Evolutionary conservation across 1,140 invertebrate genomes (phyloP), one percentile per base, ranked within the genome.

Genomic region (Mamestra configurata): DNA sequence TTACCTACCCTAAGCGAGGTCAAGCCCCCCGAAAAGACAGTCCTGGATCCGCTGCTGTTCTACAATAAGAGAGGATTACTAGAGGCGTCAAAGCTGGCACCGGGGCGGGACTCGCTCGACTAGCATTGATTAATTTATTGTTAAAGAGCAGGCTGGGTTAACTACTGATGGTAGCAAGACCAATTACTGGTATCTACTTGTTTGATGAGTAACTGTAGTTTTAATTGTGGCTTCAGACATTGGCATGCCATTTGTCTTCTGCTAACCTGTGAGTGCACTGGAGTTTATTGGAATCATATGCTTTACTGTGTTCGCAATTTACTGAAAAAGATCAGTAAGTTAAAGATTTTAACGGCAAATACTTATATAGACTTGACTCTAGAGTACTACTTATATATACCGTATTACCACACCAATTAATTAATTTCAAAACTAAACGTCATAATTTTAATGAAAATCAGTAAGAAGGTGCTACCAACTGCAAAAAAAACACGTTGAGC

Each of bases 51-150:
- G n/a, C n/a, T n/a, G n/a, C n/a, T n/a, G n/a, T 53, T 77, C 59
- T 40, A 77, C 11, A 24, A 27, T 40, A 27, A 24, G 6, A 11
- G 15, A 18, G 43, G 35, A 8, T 49, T 40, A 22, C 24, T 1
- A 31, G 49, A 22, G 61, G 77, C 70, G 43, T 76, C 72, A 61
- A 27, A 61, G 40, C 15, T 27, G 5, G 43, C 20, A 43, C 18
- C 57, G 55, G 37, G 72, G 72, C 72, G 72, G 55, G 13, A 27
- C 13, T 13, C 2, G n/a, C 13, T 13, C 2, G n/a, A 10, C 31
- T 61, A 71, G 40, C 80, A 83, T 64, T 89, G 89, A 90, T 89
- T 92, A 88, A 92, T 91, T 90, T 87, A 89, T 87, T 86, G 84
- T 93, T 92, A 92, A 92, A 90, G 88, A 90, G 86, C 73, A 49